phyloP scores from a whole-genome alignment of 2,888 invertebrate species.

The Liodrosophila aerea region DNA sequence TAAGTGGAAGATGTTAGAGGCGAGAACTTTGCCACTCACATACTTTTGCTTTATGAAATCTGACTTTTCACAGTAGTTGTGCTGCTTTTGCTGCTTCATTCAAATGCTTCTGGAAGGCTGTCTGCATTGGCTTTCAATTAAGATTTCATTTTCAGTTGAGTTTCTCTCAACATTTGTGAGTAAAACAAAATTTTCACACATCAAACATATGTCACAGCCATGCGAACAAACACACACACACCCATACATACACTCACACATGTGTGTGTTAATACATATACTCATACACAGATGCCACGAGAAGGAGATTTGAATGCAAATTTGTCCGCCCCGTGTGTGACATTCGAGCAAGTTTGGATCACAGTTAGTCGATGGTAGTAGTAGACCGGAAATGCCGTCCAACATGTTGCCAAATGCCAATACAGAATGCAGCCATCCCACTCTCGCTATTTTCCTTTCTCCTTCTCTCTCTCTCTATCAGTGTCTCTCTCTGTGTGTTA shows the following conservation, averaged over 20 bases:
- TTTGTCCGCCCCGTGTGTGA: conserved; percentile 33
- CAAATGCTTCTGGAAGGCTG: background rate
- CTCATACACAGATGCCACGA: background rate
- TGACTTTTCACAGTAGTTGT: too few relatives aligned
- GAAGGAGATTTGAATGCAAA: conserved; percentile 33
- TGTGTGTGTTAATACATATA: background rate
- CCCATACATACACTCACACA: conserved; percentile 6
- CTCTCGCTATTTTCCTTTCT: background rate
- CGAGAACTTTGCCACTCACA: too few relatives aligned
- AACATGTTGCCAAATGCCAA: conserved; percentile 61
- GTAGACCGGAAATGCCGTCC: conserved; percentile 48
- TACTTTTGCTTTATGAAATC: too few relatives aligned
- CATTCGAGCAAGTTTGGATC: conserved; percentile 19
- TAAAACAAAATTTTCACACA: conserved; percentile 56
- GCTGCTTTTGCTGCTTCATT: too few relatives aligned
- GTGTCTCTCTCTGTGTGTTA: background rate
- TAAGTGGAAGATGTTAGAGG: too few relatives aligned
- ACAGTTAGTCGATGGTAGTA: conserved; percentile 34
- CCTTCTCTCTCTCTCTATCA: background rate
- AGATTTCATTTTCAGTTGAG: conserved; percentile 41
- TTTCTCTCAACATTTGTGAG: conserved; percentile 54
- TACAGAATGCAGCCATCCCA: conserved; percentile 26
- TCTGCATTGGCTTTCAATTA: conserved; percentile 54
- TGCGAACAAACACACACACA: conserved; percentile 9
- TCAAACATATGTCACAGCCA: conserved; percentile 25